These are phyloP conservation scores for Cinclus cinclus DNA, from an alignment of 2,113 vertebrate species.

Conservation along the genomic window DNA sequence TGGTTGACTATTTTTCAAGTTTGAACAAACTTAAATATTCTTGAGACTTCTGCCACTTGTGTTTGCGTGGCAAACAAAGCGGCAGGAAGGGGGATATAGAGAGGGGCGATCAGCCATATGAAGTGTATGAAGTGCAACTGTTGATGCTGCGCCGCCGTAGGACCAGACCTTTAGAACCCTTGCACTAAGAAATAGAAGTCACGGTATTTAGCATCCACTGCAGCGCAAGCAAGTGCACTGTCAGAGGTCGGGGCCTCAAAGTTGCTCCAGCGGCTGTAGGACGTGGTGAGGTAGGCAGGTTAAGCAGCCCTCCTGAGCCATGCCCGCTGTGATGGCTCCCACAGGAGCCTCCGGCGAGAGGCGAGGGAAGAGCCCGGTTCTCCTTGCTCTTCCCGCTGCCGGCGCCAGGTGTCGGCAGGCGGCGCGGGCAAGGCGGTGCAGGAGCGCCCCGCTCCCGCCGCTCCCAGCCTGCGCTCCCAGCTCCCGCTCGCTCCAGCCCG, in stretches of 20 bases:
- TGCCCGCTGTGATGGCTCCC: rapidly evolving
- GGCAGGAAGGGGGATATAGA: background rate
- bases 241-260: background rate
- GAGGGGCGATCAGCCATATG: background rate
- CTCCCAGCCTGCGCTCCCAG: background rate
- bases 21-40: background rate
- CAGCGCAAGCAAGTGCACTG: background rate
- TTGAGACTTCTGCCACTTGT: background rate
- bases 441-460: background rate
- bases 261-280: background rate
- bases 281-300: background rate
- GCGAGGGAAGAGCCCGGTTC: background rate
- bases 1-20: background rate
- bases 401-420: conserved; percentile 21
- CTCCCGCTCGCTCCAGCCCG: background rate
- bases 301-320: background rate
- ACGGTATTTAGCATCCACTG: background rate
- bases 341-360: background rate
- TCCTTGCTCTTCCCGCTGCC: background rate
- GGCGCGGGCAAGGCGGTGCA: background rate
- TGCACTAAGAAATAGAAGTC: too few relatives aligned
- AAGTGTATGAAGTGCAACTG: background rate
- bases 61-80: background rate
- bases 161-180: background rate
- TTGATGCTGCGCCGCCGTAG: rapidly evolving